Percentiles rank a stretch among this genome's conserved stretches.
Conservation (phyloP, 2,797 vertebrate species). For the Macroramphosus scolopax region DNA sequence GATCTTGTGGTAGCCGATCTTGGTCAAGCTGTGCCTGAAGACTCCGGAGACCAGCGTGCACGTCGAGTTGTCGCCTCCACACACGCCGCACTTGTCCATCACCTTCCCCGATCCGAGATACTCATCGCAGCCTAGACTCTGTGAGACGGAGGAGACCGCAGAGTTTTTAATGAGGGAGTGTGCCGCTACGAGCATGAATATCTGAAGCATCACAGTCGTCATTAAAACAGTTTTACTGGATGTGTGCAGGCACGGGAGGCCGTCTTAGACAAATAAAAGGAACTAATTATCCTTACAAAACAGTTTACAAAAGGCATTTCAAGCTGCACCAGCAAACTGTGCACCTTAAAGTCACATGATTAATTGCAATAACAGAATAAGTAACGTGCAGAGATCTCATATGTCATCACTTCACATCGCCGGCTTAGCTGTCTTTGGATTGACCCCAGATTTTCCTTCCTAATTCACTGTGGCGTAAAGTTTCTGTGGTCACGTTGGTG, state of each 20-base stretch:
- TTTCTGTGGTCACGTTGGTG: conserved; percentile 37
- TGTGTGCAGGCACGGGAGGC: background rate
- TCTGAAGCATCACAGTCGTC: conserved; percentile 3
- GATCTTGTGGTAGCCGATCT: conserved; percentile 96
- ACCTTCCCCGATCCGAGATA: conserved; percentile 90
- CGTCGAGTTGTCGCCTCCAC: conserved; percentile 90
- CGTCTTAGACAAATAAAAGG: no score
- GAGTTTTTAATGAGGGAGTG: background rate
- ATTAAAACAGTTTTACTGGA: background rate
- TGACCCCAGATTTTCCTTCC: conserved; percentile 23
- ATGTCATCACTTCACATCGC: conserved; percentile 4
- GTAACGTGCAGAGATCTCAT: conserved; percentile 16
- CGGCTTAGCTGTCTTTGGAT: conserved; percentile 11
- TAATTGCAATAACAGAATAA: conserved; percentile 26
- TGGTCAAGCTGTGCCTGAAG: conserved; percentile 87
- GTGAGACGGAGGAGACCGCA: conserved; percentile 36
- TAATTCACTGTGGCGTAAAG: conserved; percentile 8
- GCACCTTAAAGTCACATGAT: conserved; percentile 11
- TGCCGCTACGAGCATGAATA: background rate
- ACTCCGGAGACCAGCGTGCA: conserved; percentile 91
- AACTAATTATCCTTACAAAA: conserved; percentile 1
- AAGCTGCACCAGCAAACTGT: conserved; percentile 3
- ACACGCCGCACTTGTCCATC: conserved; percentile 93
- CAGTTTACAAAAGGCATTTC: conserved; percentile 6
- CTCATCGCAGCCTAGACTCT: conserved; percentile 93